phyloP scores from a whole-genome alignment of 2,113 vertebrate genomes.

The Lagenorhynchus albirostris region DNA sequence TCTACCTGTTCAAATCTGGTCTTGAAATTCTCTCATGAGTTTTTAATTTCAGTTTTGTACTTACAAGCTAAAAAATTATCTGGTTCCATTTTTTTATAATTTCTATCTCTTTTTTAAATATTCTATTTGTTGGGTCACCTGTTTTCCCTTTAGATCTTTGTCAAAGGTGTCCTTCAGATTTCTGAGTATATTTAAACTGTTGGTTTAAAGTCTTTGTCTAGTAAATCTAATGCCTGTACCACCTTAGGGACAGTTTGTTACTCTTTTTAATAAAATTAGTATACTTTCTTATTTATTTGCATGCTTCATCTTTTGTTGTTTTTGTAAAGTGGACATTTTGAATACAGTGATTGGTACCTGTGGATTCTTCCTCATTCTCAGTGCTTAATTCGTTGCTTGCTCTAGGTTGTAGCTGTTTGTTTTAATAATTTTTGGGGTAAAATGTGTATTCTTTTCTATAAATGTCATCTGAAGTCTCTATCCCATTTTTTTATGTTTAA shows the following conservation, averaged over 20 bases:
- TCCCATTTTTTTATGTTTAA: not conserved
- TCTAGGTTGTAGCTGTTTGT: not conserved
- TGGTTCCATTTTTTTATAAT: not conserved
- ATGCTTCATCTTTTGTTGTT: not conserved
- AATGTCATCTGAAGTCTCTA: not conserved
- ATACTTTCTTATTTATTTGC: not conserved
- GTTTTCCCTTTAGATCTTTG: not conserved
- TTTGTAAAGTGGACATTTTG: not conserved
- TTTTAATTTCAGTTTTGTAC: not conserved
- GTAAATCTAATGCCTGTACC: not conserved
- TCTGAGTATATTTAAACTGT: not conserved
- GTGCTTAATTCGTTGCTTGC: not conserved
- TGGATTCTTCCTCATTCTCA: not conserved
- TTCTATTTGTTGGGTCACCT: not conserved
- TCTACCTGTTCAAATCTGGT: not conserved
- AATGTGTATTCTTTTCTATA: not conserved
- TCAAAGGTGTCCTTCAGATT: not conserved
- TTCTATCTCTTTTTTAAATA: not conserved
- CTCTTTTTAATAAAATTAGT: not conserved
- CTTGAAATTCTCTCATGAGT: not conserved
- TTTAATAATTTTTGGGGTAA: not conserved
- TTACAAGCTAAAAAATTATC: not conserved
- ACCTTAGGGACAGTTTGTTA: not conserved
- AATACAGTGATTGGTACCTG: not conserved
- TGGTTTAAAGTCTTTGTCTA: not conserved